Evolutionary conservation across 1,140 invertebrate species (phyloP), one percentile per base, ranked within the genome.

Genomic region (Macrobrachium nipponense): DNA sequence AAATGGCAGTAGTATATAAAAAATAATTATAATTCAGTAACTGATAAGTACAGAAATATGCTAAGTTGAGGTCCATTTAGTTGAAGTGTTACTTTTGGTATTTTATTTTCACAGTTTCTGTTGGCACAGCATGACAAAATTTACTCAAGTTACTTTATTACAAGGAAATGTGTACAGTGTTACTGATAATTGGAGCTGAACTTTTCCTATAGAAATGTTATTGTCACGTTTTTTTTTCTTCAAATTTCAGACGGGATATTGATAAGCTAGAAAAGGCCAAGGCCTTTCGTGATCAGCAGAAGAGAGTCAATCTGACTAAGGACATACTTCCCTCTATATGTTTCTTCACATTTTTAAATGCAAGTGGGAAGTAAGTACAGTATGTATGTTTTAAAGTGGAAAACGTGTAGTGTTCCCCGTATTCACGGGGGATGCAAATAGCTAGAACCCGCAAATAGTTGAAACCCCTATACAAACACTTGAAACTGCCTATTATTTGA

Each of bases 331-430:
- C 98, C 14, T 99, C 98, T 0, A 96, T 99, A 89, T 99, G 98
- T 90, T 98, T 98, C 91, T 99, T 99, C 90, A 99, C 98, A 17
- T 93, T 99, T 20, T 92, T 99, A 11, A 99, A 99, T 90, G 93
- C 95, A 36, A 93, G 94, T 86, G 93, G 96, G 88, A 94, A 93
- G 94, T 94, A 92, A 92, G 92, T 79, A 80, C 12, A 51, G 12
- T 6, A 12, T 51, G 12, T 51, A 51, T 51, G 8, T 20, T 80
- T 80, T 8, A 20, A 64, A 64, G 1, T 17, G 15, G 62, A n/a
- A n/a, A n/a, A n/a, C n/a, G n/a, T n/a, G n/a, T n/a, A n/a, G n/a
- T n/a, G n/a, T n/a, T n/a, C n/a, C n/a, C n/a, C n/a, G n/a, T n/a
- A n/a, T n/a, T n/a, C n/a, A n/a, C n/a, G n/a, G n/a, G n/a, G n/a